phyloP scores from a whole-genome alignment of 2,113 vertebrate species.

The Ifrita kowaldi region DNA sequence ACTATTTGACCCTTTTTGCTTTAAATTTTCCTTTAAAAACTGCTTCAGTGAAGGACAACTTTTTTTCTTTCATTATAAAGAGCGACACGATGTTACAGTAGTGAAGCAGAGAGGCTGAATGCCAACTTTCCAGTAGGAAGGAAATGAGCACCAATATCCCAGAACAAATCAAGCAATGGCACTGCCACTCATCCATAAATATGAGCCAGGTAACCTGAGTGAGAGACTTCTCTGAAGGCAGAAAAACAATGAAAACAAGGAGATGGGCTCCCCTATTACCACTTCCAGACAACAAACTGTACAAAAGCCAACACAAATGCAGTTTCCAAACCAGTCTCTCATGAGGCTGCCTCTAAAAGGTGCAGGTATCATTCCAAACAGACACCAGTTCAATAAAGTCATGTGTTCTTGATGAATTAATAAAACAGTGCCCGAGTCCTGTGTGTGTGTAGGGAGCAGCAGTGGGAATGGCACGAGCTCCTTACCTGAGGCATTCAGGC shows the following conservation, averaged over 20 bases:
- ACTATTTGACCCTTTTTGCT: neutral
- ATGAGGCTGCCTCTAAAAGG: neutral
- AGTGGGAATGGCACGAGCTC: rapidly evolving
- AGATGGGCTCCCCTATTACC: neutral
- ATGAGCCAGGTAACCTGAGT: neutral
- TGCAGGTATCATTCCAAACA: neutral
- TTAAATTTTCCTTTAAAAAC: neutral
- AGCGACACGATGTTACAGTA: neutral
- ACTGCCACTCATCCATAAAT: neutral
- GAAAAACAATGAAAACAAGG: neutral
- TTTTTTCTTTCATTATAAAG: neutral
- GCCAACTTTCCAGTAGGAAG: neutral
- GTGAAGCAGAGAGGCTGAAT: neutral
- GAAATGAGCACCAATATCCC: neutral
- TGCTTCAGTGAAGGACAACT: neutral
- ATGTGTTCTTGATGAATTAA: neutral
- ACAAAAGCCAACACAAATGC: neutral
- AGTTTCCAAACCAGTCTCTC: neutral
- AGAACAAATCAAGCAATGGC: neutral
- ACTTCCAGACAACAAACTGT: neutral
- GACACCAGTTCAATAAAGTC: neutral
- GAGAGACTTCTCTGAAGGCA: neutral
- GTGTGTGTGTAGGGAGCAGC: neutral
- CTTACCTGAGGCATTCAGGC: neutral
- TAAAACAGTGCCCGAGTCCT: neutral